Evolutionary conservation across 1,140 invertebrate genomes (phyloP), one percentile per base, ranked within the genome.

Genomic region (Camponotus pennsylvanicus): DNA sequence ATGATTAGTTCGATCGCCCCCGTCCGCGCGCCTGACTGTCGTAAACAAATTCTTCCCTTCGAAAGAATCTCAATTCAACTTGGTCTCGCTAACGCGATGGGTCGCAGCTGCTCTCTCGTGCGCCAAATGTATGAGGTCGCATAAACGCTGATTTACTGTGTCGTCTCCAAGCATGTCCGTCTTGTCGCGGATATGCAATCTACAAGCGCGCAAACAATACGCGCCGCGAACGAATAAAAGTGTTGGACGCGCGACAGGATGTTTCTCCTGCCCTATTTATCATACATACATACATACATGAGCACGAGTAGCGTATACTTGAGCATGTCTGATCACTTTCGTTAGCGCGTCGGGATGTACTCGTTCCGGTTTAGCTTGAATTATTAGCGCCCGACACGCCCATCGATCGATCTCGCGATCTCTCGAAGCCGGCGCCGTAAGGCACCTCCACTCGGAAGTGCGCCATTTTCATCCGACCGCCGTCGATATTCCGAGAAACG

Each of bases 191-290:
- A 85, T 78, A 57, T 32, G 71, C 61, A 67, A 78, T 66, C 63
- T 85, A 85, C 73, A 42, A 55, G 70, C 61, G 71, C 7, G 69
- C 52, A 52, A 76, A 79, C 75, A 73, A 86, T 86, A 86, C 83
- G 45, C 52, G 55, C 59, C 55, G 32, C 49, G 40, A 40, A 49
- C 45, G 49, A 49, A 84, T 57, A 80, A 79, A 78, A 89, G 37
- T 70, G 79, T 52, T 9, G 79, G 45, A 64, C 18, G 8, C 52
- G 18, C 70, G 52, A 67, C 69, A 71, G 63, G 73, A 89, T 52
- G 66, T 77, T 89, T 77, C 85, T 21, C 77, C 87, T 78, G 52
- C 57, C 61, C 66, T 89, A 89, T 89, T 89, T 86, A 89, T 89
- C 88, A 89, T 55, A 71, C 40, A 9, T 45, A 40, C 37, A 27